A percentile compares a stretch with the other conserved stretches of the same genome.
phyloP scores from a whole-genome alignment of 2,113 vertebrate genomes.

The Sorex fumeus region DNA sequence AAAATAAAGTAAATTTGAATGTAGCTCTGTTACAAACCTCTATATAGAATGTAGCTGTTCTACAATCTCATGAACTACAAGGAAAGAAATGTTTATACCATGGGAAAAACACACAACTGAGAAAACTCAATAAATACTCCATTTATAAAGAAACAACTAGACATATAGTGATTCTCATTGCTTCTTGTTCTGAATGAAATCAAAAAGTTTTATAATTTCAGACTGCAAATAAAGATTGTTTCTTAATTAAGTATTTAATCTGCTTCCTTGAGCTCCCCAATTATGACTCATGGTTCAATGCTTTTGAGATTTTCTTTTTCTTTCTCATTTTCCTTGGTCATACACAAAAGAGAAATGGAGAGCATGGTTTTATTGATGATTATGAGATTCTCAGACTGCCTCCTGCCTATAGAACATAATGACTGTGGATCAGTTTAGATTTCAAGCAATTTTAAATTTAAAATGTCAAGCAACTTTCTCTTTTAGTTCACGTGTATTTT shows the following conservation, averaged over 20 bases:
- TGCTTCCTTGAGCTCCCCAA: background rate
- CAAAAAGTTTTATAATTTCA: slow-evolving; percentile 15
- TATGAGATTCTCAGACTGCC: background rate
- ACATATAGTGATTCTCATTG: background rate
- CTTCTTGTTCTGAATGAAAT: background rate
- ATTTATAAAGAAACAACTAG: slow-evolving; percentile 10
- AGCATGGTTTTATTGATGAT: background rate
- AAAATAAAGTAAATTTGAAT: background rate
- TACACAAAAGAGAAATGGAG: background rate
- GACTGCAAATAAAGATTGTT: background rate
- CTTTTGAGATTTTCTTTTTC: background rate
- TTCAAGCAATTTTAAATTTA: background rate
- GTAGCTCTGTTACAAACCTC: background rate
- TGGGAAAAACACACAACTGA: background rate
- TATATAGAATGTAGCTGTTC: too few relatives aligned
- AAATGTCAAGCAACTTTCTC: background rate
- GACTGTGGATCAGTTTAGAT: background rate
- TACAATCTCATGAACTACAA: background rate
- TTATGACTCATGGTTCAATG: background rate
- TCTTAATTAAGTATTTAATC: background rate
- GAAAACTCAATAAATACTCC: slow-evolving; percentile 21
- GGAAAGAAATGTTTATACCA: background rate
- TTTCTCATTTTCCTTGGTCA: background rate
- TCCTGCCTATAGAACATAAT: background rate
- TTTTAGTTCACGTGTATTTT: background rate